Evolutionary conservation across 1,140 invertebrate species (phyloP).

Genomic region (Calephelis virginiensis): DNA sequence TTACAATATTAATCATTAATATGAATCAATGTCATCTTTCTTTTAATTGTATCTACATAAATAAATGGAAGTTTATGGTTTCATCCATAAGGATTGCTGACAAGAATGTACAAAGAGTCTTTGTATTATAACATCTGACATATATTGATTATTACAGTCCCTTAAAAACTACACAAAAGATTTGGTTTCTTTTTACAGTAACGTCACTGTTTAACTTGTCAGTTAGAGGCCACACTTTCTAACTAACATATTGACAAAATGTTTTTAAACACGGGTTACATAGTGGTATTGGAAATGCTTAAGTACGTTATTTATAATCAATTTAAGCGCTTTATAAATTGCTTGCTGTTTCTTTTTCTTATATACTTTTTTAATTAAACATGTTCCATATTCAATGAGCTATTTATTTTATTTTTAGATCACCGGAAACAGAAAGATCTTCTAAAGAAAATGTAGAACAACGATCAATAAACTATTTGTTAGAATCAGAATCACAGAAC

Average conservation of each 20-base stretch:
- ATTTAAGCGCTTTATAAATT: conserved; percentile 8
- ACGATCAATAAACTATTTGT: conserved; percentile 39
- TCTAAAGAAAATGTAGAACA: conserved; percentile 33
- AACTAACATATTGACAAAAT: conserved; percentile 3
- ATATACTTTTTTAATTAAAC: neutral
- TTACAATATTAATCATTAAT: no score
- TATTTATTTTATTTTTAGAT: conserved; percentile 26
- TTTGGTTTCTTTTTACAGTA: neutral
- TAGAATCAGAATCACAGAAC: conserved; percentile 31
- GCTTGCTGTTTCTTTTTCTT: neutral
- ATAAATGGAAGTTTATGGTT: no score
- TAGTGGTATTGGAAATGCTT: conserved; percentile 9
- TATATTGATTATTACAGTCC: neutral
- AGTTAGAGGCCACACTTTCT: neutral
- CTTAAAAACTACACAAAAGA: neutral
- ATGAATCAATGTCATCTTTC: no score
- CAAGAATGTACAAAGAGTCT: neutral
- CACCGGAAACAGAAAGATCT: conserved; percentile 14
- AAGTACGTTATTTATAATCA: conserved; percentile 3
- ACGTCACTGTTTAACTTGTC: neutral
- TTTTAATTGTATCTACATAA: no score
- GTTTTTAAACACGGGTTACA: neutral
- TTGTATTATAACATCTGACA: conserved; percentile 7
- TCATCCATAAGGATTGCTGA: no score
- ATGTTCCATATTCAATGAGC: neutral